Conservation (phyloP, 2,797 vertebrate genomes). For the Ispidina picta region DNA sequence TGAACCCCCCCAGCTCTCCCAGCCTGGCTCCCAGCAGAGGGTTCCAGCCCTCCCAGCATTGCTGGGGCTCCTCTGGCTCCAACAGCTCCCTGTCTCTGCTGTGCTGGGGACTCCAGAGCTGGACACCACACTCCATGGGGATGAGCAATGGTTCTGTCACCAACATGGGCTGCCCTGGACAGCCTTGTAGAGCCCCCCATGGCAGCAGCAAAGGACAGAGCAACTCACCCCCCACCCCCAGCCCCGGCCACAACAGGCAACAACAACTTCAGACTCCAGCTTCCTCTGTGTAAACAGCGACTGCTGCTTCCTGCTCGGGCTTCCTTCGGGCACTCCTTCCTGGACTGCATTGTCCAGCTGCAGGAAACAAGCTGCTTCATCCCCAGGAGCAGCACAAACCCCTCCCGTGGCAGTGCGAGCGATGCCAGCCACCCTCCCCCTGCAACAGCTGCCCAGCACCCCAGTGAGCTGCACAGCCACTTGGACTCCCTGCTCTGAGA, state of each 20-base stretch:
- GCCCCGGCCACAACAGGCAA: too few species aligned
- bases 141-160: not conserved
- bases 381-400: rapidly evolving
- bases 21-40: too few species aligned
- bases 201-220: not conserved
- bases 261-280: not conserved
- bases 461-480: rapidly evolving
- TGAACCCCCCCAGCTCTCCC: too few species aligned
- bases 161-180: not conserved
- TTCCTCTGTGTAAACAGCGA: not conserved
- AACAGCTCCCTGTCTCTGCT: too few species aligned
- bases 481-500: not conserved
- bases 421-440: not conserved
- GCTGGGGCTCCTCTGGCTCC: too few species aligned
- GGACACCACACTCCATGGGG: not conserved
- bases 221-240: not conserved
- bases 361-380: not conserved
- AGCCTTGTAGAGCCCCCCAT: not conserved
- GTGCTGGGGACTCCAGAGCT: not conserved
- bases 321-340: not conserved
- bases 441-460: too few species aligned
- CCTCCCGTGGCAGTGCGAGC: rapidly evolving
- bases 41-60: too few species aligned
- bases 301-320: not conserved
- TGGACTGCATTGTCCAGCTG: not conserved